Percentiles rank a stretch among this genome's conserved stretches.
Evolutionary conservation across 2,888 invertebrate genomes (phyloP).

Genomic region (Drosophila parthenogenetica): DNA sequence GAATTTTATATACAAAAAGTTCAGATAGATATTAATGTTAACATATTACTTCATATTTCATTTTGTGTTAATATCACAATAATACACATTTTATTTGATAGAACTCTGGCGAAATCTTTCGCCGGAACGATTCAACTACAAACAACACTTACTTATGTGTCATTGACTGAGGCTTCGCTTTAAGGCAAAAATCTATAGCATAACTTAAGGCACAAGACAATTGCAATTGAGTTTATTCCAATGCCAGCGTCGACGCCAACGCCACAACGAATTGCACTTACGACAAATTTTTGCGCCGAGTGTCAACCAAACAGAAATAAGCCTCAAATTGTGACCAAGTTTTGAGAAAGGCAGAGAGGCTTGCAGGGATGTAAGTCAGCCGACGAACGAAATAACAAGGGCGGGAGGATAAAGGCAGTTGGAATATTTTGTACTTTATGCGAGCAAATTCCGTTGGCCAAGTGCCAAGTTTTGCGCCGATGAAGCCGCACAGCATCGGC

Average conservation of each 20-base stretch:
- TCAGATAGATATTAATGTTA: no score
- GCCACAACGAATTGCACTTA: slow-evolving; percentile 78
- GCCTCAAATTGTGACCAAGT: slow-evolving; percentile 67
- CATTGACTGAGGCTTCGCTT: slow-evolving; percentile 40
- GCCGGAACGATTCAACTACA: not conserved
- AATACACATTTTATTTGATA: no score
- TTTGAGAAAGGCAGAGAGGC: slow-evolving; percentile 14
- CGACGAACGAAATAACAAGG: not conserved
- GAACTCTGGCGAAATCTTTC: slow-evolving; percentile 10
- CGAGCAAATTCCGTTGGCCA: slow-evolving; percentile 75
- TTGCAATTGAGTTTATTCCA: slow-evolving; percentile 66
- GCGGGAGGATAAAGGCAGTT: slow-evolving; percentile 23
- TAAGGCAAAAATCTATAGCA: slow-evolving; percentile 42
- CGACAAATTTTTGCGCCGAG: slow-evolving; percentile 71
- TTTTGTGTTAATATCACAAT: no score
- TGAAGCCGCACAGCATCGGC: slow-evolving; percentile 59
- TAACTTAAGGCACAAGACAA: slow-evolving; percentile 57
- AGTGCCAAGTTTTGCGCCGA: slow-evolving; percentile 75
- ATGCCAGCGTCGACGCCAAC: slow-evolving; percentile 36
- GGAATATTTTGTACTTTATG: slow-evolving; percentile 79
- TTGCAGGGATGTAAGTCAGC: slow-evolving; percentile 16
- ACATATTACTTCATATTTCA: no score
- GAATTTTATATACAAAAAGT: no score
- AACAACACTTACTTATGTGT: slow-evolving; percentile 34
- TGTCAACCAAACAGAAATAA: slow-evolving; percentile 72